Evolutionary conservation across 30 jellyfish, hydroid and myxozoan genomes (phyloP).

Genomic region (Rhopilema esculentum): DNA sequence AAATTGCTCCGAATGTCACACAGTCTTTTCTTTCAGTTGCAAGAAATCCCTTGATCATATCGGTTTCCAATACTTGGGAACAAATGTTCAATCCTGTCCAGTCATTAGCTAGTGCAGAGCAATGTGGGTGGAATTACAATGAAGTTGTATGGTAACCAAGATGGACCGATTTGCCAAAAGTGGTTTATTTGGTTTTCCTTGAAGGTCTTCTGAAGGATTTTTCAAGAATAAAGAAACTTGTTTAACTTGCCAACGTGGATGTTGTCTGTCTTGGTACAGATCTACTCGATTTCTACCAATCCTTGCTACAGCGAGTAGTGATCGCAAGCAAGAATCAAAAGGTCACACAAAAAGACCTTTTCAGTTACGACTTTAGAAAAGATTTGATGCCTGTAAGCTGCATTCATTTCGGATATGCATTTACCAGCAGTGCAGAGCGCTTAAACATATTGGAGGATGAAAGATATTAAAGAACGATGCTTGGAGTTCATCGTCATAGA

Average conservation of each 20-base stretch:
- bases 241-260: constrained; percentile 24
- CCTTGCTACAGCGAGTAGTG: constrained; percentile 25
- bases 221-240: constrained; percentile 19
- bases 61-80: constrained; percentile 21
- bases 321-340: constrained; percentile 10
- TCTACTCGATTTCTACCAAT: constrained; percentile 27
- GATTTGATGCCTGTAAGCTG: constrained; percentile 54
- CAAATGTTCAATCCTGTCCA: constrained; percentile 36
- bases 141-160: constrained; percentile 36
- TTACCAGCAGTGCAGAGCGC: constrained; percentile 55
- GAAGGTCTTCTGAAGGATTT: constrained; percentile 30
- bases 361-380: constrained; percentile 36
- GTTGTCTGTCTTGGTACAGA: constrained; percentile 30
- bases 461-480: constrained; percentile 36
- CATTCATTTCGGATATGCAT: constrained; percentile 42
- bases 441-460: constrained; percentile 8
- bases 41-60: not conserved
- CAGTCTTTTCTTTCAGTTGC: constrained; percentile 13
- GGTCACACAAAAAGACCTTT: constrained; percentile 25
- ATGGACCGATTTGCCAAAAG: constrained; percentile 34
- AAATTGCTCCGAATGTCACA: constrained; percentile 29
- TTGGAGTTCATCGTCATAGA: constrained; percentile 33
- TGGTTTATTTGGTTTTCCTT: constrained; percentile 30
- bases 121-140: constrained; percentile 37
- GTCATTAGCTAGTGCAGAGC: constrained; percentile 30